Base-by-base conservation (phyloP, 1,140 invertebrate genomes). In the Pogonomyrmex barbatus region DNA sequence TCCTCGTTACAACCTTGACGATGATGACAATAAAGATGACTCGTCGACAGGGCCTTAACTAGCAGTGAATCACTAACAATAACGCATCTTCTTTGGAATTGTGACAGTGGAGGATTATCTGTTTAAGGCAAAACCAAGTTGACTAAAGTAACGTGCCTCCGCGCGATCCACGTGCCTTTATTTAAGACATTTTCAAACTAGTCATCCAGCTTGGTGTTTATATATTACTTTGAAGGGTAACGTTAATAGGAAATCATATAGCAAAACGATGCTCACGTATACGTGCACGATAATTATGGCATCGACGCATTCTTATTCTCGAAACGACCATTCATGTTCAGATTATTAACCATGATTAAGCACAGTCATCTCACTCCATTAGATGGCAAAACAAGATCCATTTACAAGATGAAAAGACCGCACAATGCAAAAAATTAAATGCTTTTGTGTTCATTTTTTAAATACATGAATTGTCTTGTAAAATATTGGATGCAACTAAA, bases 11-110 rank as follows among this genome's bases (percentile, higher is more conserved):
- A 71, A 76, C 91, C 92, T 92, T 91, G 87, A 73, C 62, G 79
- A 86, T 78, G 86, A 86, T 87, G 92, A 90, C 91, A 90, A 89
- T 89, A 91, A 90, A 90, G 88, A 89, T 93, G 92, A 91, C 85
- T 91, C 91, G 89, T 90, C 90, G 52, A 50, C 79, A 62, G 70
- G 86, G 54, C 87, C 84, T 86, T 81, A 89, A 58, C 77, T 24
- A 56, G 63, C 60, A 47, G 60, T 93, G 92, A 93, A 84, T 93
- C 91, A 92, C 30, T 68, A 65, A 83, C 75, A 82, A 70, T 85
- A 24, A 89, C 33, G 73, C 84, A 92, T 91, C 86, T 90, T 90
- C 91, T 86, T 77, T 68, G 68, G 71, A 88, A 89, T 85, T 77
- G 54, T 52, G 14, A 77, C 56, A 76, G 62, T 39, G 39, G 24